Conservation (phyloP, 2,888 invertebrate species). For the Drosophila helvetica region DNA sequence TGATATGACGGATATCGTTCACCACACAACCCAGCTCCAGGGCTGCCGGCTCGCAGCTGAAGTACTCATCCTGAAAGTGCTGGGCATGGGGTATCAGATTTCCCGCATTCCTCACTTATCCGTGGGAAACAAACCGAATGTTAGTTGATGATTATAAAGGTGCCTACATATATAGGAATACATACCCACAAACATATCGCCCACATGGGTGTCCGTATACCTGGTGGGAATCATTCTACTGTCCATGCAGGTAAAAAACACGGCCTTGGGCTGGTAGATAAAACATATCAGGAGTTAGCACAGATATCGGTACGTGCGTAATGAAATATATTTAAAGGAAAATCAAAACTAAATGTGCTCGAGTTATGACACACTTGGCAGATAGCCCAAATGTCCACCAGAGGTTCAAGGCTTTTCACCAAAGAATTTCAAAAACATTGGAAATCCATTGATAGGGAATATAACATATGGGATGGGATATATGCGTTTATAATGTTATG, state of each 20-base stretch:
- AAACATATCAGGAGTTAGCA: constrained; percentile 51
- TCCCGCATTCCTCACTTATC: constrained; percentile 96
- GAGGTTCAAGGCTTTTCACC: constrained; percentile 46
- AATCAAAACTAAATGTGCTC: constrained; percentile 11
- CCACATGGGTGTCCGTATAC: constrained; percentile 97
- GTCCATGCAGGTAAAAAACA: constrained; percentile 99
- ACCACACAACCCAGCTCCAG: constrained; percentile 96
- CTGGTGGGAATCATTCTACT: constrained; percentile 98
- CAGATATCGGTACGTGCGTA: constrained; percentile 27
- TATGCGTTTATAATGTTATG: too few relatives aligned
- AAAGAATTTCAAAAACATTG: constrained; percentile 11
- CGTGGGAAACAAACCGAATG: constrained; percentile 75
- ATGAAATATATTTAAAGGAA: constrained; percentile 33
- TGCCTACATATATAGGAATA: constrained; percentile 20
- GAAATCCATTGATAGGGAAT: constrained; percentile 7
- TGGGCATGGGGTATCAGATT: constrained; percentile 97
- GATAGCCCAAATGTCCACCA: constrained; percentile 45
- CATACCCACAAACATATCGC: constrained; percentile 98
- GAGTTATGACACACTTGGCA: constrained; percentile 53
- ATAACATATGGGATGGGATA: not conserved
- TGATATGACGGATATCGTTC: constrained; percentile 95
- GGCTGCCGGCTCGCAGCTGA: constrained; percentile 97
- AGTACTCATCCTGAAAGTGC: constrained; percentile 93
- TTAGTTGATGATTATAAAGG: constrained; percentile 13
- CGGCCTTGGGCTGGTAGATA: constrained; percentile 94